These are phyloP conservation scores for Corythoichthys intestinalis DNA, from an alignment of 2,113 vertebrate genomes.

Conservation along the genomic window DNA sequence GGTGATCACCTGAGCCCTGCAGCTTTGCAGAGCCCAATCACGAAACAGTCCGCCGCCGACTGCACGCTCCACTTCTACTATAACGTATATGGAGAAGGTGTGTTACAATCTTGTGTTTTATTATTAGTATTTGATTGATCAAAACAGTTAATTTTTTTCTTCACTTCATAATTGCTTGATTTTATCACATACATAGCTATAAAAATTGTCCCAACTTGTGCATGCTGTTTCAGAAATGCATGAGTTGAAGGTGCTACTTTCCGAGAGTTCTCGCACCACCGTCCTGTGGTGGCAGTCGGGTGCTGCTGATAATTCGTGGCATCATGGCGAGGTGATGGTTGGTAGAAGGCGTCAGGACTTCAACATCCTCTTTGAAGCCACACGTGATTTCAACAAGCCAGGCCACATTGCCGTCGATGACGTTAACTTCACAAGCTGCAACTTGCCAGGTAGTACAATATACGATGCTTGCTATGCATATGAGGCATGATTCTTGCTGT, in stretches of 20 bases:
- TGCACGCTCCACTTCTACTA: slow-evolving; percentile 70
- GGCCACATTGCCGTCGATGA: slow-evolving; percentile 70
- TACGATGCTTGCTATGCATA: neutral
- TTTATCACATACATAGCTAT: neutral
- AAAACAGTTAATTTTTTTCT: neutral
- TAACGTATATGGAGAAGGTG: slow-evolving; percentile 67
- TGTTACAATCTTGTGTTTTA: neutral
- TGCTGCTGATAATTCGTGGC: slow-evolving; percentile 57
- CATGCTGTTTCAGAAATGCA: slow-evolving; percentile 40
- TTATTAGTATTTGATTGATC: neutral
- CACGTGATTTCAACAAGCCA: slow-evolving; percentile 45
- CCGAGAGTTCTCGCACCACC: slow-evolving; percentile 48
- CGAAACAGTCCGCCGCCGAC: slow-evolving; percentile 57
- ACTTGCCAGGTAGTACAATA: slow-evolving; percentile 53
- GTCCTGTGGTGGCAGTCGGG: slow-evolving; percentile 63
- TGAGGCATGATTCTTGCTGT: neutral
- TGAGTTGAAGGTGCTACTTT: slow-evolving; percentile 57
- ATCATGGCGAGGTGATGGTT: slow-evolving; percentile 42
- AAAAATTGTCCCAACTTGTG: neutral
- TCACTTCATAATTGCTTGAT: neutral
- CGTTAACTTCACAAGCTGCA: slow-evolving; percentile 63
- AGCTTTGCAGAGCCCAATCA: slow-evolving; percentile 58
- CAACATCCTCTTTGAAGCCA: slow-evolving; percentile 62
- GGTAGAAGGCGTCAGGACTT: slow-evolving; percentile 63
- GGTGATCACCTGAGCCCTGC: slow-evolving; percentile 58